Percentiles rank a stretch among this genome's conserved stretches.
Evolutionary conservation across 1,140 invertebrate species (phyloP).

Genomic region (Drosophila bipectinata): DNA sequence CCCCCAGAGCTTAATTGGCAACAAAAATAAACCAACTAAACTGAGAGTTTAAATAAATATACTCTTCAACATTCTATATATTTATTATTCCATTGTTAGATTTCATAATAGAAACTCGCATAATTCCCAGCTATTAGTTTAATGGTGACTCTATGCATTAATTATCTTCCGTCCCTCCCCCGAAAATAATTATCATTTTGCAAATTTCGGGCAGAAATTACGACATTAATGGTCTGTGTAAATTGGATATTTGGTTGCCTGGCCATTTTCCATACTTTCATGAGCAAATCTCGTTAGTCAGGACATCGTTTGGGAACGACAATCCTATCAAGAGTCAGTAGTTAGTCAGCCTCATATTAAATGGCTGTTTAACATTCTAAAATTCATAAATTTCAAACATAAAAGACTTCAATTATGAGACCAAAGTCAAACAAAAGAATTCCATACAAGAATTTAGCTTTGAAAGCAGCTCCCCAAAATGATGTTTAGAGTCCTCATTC

Average conservation of each 20-base stretch:
- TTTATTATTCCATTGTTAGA: not conserved
- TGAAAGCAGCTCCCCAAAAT: not conserved
- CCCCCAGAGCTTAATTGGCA: conserved; percentile 16
- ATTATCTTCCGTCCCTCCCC: conserved; percentile 10
- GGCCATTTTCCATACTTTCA: conserved; percentile 1
- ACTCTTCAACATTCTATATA: no score
- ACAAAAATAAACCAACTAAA: conserved; percentile 4
- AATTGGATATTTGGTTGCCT: conserved; percentile 4
- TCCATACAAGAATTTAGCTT: not conserved
- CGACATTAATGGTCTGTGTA: conserved; percentile 23
- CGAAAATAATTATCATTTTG: conserved; percentile 33
- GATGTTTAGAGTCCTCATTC: conserved; percentile 1
- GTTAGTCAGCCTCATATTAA: no score
- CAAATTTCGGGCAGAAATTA: conserved; percentile 12
- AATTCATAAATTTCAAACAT: not conserved
- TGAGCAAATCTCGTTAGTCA: not conserved
- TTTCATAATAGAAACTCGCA: not conserved
- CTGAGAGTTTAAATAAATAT: no score
- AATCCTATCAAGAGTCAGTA: not conserved
- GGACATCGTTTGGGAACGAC: not conserved
- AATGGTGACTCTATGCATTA: conserved; percentile 28
- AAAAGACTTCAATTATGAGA: not conserved
- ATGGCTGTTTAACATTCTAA: no score
- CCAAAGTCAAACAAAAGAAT: not conserved
- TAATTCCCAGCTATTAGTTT: conserved; percentile 31